phyloP scores from a whole-genome alignment of 2,888 invertebrate genomes.

The Ceramica pisi region DNA sequence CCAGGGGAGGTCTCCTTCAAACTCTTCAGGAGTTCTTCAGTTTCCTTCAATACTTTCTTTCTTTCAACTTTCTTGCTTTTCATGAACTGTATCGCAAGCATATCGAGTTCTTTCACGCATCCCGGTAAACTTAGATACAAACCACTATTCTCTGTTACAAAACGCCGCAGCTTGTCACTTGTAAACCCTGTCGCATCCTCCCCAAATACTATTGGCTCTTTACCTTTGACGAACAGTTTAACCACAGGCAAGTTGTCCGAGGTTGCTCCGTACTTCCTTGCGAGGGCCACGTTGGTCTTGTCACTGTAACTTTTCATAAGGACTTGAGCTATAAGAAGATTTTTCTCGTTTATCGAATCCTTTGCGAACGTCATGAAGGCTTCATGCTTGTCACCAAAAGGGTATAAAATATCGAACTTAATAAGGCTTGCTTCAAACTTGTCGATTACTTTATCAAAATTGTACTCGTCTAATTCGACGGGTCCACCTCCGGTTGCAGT shows the following conservation, averaged over 20 bases:
- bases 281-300: slow-evolving; percentile 96
- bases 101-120: slow-evolving; percentile 95
- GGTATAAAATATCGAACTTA: slow-evolving; percentile 98
- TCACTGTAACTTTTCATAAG: slow-evolving; percentile 98
- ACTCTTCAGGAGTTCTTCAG: slow-evolving; percentile 76
- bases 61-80: slow-evolving; percentile 87
- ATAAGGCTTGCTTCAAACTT: slow-evolving; percentile 96
- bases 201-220: slow-evolving; percentile 91
- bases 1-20: slow-evolving; percentile 91
- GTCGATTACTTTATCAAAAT: slow-evolving; percentile 95
- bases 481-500: slow-evolving; percentile 94
- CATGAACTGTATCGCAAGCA: slow-evolving; percentile 94
- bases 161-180: slow-evolving; percentile 92
- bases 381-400: slow-evolving; percentile 98
- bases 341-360: slow-evolving; percentile 92
- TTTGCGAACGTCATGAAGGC: slow-evolving; percentile 95
- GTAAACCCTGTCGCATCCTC: slow-evolving; percentile 89
- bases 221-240: slow-evolving; percentile 92
- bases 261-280: slow-evolving; percentile 93
- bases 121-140: slow-evolving; percentile 96
- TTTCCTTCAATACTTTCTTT: slow-evolving; percentile 85
- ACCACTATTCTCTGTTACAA: slow-evolving; percentile 93
- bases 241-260: slow-evolving; percentile 96
- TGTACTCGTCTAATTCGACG: slow-evolving; percentile 94
- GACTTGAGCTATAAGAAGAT: slow-evolving; percentile 96